phyloP scores from a whole-genome alignment of 2,113 vertebrate genomes.

The Calidris pygmaea region DNA sequence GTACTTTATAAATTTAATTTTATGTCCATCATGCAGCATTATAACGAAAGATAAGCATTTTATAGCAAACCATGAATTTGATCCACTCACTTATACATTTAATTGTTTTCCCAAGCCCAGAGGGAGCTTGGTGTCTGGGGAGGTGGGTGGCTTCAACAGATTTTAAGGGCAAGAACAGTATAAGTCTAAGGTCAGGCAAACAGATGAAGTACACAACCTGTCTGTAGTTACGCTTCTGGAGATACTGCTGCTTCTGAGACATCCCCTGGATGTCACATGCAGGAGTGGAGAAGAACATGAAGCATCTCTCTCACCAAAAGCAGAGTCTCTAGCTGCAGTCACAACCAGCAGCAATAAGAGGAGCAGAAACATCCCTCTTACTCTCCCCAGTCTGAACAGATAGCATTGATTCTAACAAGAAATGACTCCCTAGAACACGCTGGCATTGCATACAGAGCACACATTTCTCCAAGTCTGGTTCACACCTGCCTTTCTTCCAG shows the following conservation, averaged over 20 bases:
- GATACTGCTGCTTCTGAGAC: background rate
- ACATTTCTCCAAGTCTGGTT: background rate
- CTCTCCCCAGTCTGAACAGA: background rate
- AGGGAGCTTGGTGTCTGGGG: background rate
- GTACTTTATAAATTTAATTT: background rate
- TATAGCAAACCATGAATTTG: background rate
- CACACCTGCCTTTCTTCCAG: background rate
- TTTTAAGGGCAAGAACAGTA: background rate
- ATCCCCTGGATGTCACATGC: background rate
- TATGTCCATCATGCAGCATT: background rate
- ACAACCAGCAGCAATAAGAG: background rate
- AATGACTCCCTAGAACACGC: fast-evolving
- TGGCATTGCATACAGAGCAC: background rate
- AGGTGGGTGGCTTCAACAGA: background rate
- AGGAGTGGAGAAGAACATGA: background rate
- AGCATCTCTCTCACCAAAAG: background rate
- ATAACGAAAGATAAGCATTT: background rate
- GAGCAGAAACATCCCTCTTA: background rate
- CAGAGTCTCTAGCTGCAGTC: background rate
- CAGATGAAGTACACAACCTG: fast-evolving
- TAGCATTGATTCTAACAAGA: background rate
- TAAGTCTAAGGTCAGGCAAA: background rate
- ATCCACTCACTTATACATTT: background rate
- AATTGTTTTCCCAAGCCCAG: background rate
- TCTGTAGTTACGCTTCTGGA: background rate